These are phyloP conservation scores for Polyergus mexicanus DNA, from an alignment of 1,140 invertebrate genomes.

Conservation along the genomic window DNA sequence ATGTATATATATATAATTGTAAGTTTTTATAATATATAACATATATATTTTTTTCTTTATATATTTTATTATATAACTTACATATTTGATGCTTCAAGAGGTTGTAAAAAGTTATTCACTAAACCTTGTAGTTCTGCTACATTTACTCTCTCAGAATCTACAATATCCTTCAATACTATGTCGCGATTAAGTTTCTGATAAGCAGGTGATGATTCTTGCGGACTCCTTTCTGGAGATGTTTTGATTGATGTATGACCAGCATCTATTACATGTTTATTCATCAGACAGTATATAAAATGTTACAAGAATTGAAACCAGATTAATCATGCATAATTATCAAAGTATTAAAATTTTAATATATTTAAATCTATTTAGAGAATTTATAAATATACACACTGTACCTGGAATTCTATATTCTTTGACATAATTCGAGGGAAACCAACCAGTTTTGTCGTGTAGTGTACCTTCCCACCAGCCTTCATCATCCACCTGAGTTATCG, in stretches of 20 bases:
- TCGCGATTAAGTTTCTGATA: conserved; percentile 91
- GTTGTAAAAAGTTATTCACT: conserved; percentile 93
- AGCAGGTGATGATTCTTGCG: conserved; percentile 82
- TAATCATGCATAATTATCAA: neutral
- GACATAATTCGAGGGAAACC: conserved; percentile 99
- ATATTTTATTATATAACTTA: conserved; percentile 87
- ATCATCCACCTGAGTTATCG: conserved; percentile 94
- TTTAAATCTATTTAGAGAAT: neutral
- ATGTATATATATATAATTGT: conserved; percentile 80
- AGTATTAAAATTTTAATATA: neutral
- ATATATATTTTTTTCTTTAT: neutral
- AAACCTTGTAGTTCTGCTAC: conserved; percentile 95
- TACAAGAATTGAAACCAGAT: neutral
- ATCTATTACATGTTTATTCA: conserved; percentile 52
- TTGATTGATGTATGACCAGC: conserved; percentile 40
- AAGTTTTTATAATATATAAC: neutral
- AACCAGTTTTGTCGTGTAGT: conserved; percentile 96
- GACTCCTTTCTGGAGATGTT: conserved; percentile 89
- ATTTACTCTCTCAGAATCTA: conserved; percentile 96
- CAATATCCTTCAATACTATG: conserved; percentile 96
- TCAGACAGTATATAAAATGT: conserved; percentile 5
- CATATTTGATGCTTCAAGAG: conserved; percentile 94
- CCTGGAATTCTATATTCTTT: conserved; percentile 92
- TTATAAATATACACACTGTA: conserved; percentile 44
- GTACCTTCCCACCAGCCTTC: conserved; percentile 99